phyloP scores from a whole-genome alignment of 2,888 invertebrate species.

The Alentia gelatinosa region DNA sequence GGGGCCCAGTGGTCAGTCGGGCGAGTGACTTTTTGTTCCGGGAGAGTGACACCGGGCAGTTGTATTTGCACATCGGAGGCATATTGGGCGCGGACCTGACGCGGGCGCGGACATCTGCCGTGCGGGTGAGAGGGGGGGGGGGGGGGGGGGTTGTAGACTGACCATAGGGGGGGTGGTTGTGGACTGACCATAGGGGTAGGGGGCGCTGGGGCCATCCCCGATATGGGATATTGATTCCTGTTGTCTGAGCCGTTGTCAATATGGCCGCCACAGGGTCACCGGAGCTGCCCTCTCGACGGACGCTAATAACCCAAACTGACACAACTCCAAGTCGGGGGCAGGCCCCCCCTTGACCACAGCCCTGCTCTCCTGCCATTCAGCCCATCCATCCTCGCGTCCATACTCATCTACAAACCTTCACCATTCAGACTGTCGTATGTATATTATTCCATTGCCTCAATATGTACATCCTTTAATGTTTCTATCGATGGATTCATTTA shows the following conservation, averaged over 20 bases:
- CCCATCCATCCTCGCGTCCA: too few species aligned
- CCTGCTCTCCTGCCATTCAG: too few species aligned
- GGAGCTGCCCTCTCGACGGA: not conserved
- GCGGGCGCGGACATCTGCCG: not conserved
- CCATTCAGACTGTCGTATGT: too few species aligned
- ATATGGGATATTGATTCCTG: not conserved
- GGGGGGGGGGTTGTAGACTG: not conserved
- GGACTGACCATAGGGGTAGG: not conserved
- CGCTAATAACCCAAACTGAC: not conserved
- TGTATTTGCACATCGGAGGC: not conserved
- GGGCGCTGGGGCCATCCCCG: not conserved
- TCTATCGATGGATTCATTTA: too few species aligned
- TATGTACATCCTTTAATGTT: too few species aligned
- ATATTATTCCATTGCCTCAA: too few species aligned
- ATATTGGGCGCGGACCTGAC: not conserved
- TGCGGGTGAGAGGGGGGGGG: not conserved
- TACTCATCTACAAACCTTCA: too few species aligned
- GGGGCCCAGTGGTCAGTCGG: not conserved
- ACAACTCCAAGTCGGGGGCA: not conserved
- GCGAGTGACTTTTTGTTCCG: not conserved
- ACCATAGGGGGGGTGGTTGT: not conserved
- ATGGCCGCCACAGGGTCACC: not conserved
- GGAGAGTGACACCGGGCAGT: not conserved
- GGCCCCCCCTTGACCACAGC: not conserved
- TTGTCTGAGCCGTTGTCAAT: not conserved